Conservation (phyloP, 2,797 vertebrate species). For the Phyllotis vaccarum region DNA sequence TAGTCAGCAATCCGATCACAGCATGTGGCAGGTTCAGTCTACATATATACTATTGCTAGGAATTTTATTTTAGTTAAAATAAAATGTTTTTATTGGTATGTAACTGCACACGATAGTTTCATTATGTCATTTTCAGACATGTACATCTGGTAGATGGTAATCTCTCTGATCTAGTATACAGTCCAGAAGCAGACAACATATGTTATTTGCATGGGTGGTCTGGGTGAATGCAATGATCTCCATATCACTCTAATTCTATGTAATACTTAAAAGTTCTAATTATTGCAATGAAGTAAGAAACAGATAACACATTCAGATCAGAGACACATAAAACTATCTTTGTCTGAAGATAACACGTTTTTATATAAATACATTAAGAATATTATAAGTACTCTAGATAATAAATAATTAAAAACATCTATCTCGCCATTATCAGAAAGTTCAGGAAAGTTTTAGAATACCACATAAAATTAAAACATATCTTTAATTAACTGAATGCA, state of each 20-base stretch:
- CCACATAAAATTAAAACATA: not conserved
- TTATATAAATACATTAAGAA: not conserved
- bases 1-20: too few species aligned
- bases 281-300: not conserved
- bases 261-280: not conserved
- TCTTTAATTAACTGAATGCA: not conserved
- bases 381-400: not conserved
- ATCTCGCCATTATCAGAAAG: not conserved
- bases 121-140: too few species aligned
- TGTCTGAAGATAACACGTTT: not conserved
- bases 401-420: not conserved
- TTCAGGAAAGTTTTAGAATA: not conserved
- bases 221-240: not conserved
- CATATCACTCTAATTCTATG: too few species aligned
- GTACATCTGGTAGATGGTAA: too few species aligned
- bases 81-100: not conserved
- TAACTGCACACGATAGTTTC: not conserved
- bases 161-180: not conserved
- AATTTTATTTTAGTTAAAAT: not conserved
- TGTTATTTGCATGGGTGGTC: not conserved
- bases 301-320: not conserved
- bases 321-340: not conserved
- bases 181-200: not conserved
- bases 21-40: too few species aligned
- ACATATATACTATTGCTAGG: too few species aligned